Evolutionary conservation across 1,140 invertebrate species (phyloP).

Genomic region (Panagrolaimus sp.): DNA sequence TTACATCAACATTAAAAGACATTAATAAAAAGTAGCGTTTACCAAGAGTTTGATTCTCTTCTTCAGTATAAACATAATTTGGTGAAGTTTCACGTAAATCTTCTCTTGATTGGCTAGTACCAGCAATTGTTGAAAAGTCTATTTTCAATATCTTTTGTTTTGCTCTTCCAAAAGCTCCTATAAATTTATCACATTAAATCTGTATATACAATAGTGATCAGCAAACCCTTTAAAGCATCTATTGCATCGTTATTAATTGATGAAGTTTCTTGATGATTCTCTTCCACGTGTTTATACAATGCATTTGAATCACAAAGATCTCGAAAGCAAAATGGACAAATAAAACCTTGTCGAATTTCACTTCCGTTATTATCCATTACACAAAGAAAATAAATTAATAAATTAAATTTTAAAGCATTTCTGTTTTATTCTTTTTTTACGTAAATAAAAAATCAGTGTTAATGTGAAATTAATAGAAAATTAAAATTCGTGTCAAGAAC

Average conservation of each 20-base stretch:
- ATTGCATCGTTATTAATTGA: conserved; percentile 16
- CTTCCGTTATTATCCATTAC: conserved; percentile 1
- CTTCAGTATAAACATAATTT: not conserved
- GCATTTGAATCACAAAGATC: conserved; percentile 13
- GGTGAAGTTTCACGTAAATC: not conserved
- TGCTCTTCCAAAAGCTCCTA: conserved; percentile 6
- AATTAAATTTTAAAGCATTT: too few species aligned
- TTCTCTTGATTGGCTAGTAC: conserved; percentile 7
- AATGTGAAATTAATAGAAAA: too few species aligned
- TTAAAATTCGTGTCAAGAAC: too few species aligned
- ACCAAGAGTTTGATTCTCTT: not conserved
- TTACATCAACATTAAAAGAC: not conserved
- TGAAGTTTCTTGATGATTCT: conserved; percentile 19
- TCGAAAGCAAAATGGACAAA: conserved; percentile 25
- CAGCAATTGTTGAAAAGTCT: conserved; percentile 11
- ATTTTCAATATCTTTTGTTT: conserved; percentile 13
- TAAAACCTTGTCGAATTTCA: conserved; percentile 25
- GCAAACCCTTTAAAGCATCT: conserved; percentile 22
- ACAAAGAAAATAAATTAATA: not conserved
- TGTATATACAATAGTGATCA: not conserved
- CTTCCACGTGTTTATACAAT: conserved; percentile 23
- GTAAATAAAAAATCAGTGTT: too few species aligned
- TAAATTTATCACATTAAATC: not conserved
- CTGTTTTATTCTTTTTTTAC: too few species aligned
- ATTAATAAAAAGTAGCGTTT: not conserved